Percentiles rank a stretch among this genome's conserved stretches.
These are phyloP conservation scores for Pseudomyrmex sp. DNA, from an alignment of 1,140 invertebrate genomes.

Conservation along the genomic window DNA sequence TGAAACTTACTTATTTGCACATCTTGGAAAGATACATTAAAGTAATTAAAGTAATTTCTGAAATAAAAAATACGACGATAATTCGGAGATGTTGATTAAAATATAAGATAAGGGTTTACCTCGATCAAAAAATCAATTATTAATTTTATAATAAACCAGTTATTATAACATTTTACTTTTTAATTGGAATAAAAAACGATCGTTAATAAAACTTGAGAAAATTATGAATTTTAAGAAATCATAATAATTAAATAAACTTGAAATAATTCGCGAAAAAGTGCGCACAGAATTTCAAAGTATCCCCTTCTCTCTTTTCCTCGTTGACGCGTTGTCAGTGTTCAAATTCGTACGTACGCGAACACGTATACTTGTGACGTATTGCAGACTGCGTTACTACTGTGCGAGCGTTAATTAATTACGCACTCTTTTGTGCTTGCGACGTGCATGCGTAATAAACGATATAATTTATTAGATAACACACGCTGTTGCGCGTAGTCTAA, in stretches of 20 bases:
- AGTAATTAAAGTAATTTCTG: too few relatives aligned
- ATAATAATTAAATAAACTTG: not conserved
- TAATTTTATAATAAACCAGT: too few relatives aligned
- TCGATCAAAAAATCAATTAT: too few relatives aligned
- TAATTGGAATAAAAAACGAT: not conserved
- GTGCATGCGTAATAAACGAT: constrained; percentile 33
- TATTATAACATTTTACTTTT: too few relatives aligned
- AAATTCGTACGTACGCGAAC: not conserved
- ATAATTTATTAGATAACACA: constrained; percentile 42
- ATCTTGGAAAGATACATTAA: too few relatives aligned
- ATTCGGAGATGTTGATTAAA: too few relatives aligned
- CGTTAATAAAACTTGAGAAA: not conserved
- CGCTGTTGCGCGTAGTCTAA: constrained; percentile 21
- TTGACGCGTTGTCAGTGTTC: not conserved
- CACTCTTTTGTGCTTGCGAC: constrained; percentile 17
- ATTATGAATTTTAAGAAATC: not conserved
- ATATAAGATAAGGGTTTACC: too few relatives aligned
- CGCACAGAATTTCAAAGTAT: not conserved
- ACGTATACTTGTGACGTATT: constrained; percentile 3
- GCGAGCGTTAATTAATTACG: constrained; percentile 10
- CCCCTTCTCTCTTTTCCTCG: too few relatives aligned
- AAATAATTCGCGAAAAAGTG: not conserved
- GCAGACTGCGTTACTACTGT: not conserved
- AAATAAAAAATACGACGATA: too few relatives aligned
- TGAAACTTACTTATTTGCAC: too few relatives aligned